These are phyloP conservation scores for Metaphire vulgaris DNA, from an alignment of 1,140 invertebrate species.

Conservation along the genomic window DNA sequence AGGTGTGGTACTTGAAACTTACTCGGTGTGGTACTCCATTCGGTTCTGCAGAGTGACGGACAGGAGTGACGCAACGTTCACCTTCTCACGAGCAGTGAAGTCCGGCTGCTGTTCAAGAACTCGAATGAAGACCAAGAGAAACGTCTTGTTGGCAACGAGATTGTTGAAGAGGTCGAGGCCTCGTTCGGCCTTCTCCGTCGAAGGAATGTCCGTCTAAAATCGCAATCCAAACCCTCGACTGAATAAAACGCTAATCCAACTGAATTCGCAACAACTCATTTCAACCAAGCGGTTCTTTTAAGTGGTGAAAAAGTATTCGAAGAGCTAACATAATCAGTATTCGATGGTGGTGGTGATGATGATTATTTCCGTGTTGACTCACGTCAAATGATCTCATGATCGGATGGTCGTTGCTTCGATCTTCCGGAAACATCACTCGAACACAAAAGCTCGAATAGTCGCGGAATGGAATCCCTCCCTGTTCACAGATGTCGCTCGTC, in stretches of 20 bases:
- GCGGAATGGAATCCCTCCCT: constrained; percentile 92
- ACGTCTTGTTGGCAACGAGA: constrained; percentile 21
- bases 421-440: constrained; percentile 93
- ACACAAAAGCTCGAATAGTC: constrained; percentile 95
- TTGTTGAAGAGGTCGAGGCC: neutral
- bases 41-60: constrained; percentile 98
- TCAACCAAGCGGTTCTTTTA: too few relatives aligned
- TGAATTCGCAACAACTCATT: too few relatives aligned
- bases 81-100: constrained; percentile 81
- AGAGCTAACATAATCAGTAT: neutral
- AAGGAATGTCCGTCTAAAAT: neutral
- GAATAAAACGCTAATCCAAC: too few relatives aligned
- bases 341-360: neutral
- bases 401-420: constrained; percentile 51
- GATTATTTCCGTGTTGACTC: constrained; percentile 29
- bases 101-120: constrained; percentile 92
- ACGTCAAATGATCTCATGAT: constrained; percentile 36
- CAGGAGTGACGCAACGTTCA: constrained; percentile 95
- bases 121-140: constrained; percentile 84
- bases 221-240: neutral
- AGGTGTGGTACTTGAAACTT: too few relatives aligned
- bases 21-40: constrained; percentile 99
- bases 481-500: constrained; percentile 73
- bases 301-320: neutral
- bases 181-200: neutral